phyloP scores from a whole-genome alignment of 1,140 invertebrate genomes.

The Ceratosolen solmsi region DNA sequence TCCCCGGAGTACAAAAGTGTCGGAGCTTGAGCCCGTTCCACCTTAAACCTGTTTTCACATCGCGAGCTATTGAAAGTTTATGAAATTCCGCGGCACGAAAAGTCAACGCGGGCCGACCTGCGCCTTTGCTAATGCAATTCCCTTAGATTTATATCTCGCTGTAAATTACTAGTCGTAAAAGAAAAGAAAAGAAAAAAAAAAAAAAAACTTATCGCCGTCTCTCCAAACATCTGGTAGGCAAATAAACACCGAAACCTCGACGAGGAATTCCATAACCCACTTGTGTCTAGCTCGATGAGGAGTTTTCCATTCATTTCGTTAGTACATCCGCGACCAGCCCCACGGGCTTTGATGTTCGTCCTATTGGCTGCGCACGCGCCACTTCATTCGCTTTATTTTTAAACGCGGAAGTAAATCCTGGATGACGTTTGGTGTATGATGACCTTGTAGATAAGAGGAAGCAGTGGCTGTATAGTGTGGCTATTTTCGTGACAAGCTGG shows the following conservation, averaged over 20 bases:
- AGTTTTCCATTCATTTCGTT: slow-evolving; percentile 9
- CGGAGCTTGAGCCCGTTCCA: neutral
- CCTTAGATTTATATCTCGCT: slow-evolving; percentile 12
- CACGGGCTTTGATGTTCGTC: slow-evolving; percentile 26
- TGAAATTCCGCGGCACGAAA: slow-evolving; percentile 9
- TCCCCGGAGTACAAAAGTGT: neutral
- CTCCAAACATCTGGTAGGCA: slow-evolving; percentile 3
- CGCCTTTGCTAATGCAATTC: neutral
- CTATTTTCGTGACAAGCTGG: neutral
- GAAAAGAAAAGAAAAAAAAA: too few relatives aligned
- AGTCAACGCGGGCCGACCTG: neutral
- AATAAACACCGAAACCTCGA: slow-evolving; percentile 1
- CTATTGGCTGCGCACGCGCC: neutral
- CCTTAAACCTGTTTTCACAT: neutral
- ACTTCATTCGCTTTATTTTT: neutral
- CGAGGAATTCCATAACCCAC: slow-evolving; percentile 28
- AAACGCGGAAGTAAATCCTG: neutral
- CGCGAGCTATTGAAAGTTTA: neutral
- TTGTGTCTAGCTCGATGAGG: neutral
- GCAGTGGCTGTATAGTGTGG: neutral
- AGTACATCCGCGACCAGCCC: neutral
- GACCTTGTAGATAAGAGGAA: neutral
- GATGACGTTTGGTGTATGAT: neutral
- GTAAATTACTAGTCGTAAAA: slow-evolving; percentile 28
- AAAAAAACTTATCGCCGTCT: slow-evolving; percentile 4